Evolutionary conservation across 2,113 vertebrate species (phyloP).

Genomic region (Entelurus aequoreus): DNA sequence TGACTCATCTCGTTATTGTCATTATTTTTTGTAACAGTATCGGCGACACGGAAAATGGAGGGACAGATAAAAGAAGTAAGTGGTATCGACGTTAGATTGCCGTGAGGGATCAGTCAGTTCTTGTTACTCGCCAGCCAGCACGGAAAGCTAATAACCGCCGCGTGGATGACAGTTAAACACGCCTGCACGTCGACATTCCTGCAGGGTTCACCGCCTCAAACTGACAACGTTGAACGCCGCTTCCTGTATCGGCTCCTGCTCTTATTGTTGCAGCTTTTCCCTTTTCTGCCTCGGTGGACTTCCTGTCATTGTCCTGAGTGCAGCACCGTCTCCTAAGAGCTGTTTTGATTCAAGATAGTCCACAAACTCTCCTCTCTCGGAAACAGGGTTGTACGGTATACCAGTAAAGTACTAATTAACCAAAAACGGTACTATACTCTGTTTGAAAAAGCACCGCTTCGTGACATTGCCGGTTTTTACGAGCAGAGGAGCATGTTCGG

Average conservation of each 20-base stretch:
- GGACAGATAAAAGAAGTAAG: no score
- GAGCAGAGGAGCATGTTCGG: no score
- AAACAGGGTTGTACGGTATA: neutral
- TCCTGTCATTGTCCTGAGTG: slow-evolving; percentile 48
- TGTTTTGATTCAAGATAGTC: slow-evolving; percentile 23
- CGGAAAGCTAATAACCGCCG: slow-evolving; percentile 9
- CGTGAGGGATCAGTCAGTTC: no score
- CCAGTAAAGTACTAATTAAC: no score
- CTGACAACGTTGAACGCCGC: slow-evolving; percentile 19
- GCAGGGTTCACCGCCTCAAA: slow-evolving; percentile 23
- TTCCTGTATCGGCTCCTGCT: slow-evolving; percentile 12
- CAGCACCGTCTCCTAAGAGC: neutral
- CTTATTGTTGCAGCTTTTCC: neutral
- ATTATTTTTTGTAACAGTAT: no score
- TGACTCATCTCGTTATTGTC: no score
- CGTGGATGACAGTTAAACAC: slow-evolving; percentile 13
- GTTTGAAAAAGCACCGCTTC: no score
- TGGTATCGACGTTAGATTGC: no score
- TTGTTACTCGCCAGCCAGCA: neutral
- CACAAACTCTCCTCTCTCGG: neutral
- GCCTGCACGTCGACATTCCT: slow-evolving; percentile 34
- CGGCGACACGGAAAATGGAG: no score
- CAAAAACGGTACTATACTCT: no score
- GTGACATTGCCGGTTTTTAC: no score
- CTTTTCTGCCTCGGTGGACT: slow-evolving; percentile 20